Evolutionary conservation across 2,888 invertebrate genomes (phyloP).

Genomic region (Parnassius mnemosyne): DNA sequence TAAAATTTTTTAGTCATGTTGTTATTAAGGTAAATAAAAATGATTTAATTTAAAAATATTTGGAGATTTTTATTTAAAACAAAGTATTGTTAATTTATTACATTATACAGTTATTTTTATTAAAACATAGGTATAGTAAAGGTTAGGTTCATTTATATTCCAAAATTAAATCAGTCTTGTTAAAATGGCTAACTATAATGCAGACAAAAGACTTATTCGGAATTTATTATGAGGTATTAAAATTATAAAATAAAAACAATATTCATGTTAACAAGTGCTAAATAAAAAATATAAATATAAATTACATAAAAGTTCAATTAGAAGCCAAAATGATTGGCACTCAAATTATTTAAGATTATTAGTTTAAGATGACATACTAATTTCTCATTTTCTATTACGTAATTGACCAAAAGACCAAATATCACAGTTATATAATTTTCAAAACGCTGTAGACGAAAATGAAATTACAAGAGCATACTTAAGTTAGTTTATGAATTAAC

Average conservation of each 20-base stretch:
- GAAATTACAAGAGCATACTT: constrained; percentile 1
- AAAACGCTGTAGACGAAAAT: constrained; percentile 38
- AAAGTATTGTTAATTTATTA: constrained; percentile 76
- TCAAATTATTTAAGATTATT: constrained; percentile 37
- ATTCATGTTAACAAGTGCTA: constrained; percentile 52
- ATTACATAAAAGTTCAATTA: constrained; percentile 52
- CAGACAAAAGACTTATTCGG: constrained; percentile 56
- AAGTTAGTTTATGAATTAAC: background rate
- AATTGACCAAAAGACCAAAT: constrained; percentile 42
- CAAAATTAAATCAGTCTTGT: constrained; percentile 81
- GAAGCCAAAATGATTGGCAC: constrained; percentile 64
- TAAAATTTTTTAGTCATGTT: background rate
- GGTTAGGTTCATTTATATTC: constrained; percentile 72
- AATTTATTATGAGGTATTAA: constrained; percentile 56
- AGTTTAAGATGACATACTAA: constrained; percentile 36
- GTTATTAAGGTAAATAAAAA: constrained; percentile 9
- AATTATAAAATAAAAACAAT: constrained; percentile 56
- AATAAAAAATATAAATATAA: constrained; percentile 54
- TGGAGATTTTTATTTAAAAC: constrained; percentile 25
- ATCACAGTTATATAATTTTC: constrained; percentile 64
- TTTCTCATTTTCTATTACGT: constrained; percentile 36
- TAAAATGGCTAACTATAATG: constrained; percentile 77
- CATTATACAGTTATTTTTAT: constrained; percentile 68
- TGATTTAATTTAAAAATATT: constrained; percentile 5
- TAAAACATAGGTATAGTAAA: constrained; percentile 73